Percentiles rank a stretch among this genome's conserved stretches.
phyloP scores from a whole-genome alignment of 2,113 vertebrate genomes.

The Laticauda laticaudata region DNA sequence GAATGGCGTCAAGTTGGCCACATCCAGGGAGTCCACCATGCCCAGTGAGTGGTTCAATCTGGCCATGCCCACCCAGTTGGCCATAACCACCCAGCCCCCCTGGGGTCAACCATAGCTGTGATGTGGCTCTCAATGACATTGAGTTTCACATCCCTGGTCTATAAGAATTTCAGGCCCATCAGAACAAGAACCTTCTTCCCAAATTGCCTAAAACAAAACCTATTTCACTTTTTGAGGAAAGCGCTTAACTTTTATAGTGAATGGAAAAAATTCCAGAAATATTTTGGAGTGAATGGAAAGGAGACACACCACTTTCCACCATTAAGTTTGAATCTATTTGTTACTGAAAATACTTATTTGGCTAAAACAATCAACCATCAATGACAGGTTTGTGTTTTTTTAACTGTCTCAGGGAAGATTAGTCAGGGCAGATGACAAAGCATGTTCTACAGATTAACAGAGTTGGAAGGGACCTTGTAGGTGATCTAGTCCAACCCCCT shows the following conservation, averaged over 20 bases:
- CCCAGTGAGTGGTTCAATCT: too few relatives aligned
- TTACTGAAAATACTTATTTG: accelerated
- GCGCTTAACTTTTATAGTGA: not conserved
- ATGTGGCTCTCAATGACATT: too few relatives aligned
- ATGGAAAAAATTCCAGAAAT: not conserved
- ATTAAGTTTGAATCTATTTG: not conserved
- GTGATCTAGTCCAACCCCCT: too few relatives aligned
- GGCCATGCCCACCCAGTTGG: too few relatives aligned
- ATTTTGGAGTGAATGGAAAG: not conserved
- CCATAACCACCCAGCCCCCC: too few relatives aligned
- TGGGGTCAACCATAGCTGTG: too few relatives aligned
- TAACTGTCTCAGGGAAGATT: not conserved
- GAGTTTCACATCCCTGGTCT: not conserved
- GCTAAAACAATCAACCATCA: not conserved
- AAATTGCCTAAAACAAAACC: not conserved
- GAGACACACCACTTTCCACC: not conserved
- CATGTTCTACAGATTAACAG: too few relatives aligned
- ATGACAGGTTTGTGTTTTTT: not conserved
- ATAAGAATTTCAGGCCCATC: constrained; percentile 33
- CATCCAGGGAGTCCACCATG: too few relatives aligned
- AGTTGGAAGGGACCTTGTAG: too few relatives aligned
- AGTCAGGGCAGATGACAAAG: too few relatives aligned
- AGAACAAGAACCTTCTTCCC: constrained; percentile 21
- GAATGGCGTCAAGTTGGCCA: too few relatives aligned
- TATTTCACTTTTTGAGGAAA: not conserved